phyloP scores from a whole-genome alignment of 2,113 vertebrate genomes.

The Stegostoma tigrinum region DNA sequence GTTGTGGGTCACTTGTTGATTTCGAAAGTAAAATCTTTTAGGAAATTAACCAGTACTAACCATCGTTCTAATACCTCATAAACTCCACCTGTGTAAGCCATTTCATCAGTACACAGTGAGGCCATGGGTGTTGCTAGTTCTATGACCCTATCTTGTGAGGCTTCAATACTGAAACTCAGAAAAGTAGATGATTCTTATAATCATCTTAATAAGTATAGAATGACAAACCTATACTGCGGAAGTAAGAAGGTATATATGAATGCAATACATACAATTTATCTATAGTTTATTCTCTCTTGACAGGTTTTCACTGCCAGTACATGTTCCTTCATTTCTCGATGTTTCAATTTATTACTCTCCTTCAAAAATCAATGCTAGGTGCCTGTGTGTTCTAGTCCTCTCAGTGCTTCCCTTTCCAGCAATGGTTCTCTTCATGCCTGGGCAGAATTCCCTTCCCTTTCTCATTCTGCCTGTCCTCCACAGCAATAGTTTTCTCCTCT shows the following conservation, averaged over 20 bases:
- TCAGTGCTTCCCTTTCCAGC: neutral
- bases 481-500: neutral
- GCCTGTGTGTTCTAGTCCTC: neutral
- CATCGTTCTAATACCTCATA: neutral
- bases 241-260: neutral
- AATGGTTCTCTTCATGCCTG: no score
- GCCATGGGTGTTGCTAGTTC: neutral
- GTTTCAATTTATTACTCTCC: neutral
- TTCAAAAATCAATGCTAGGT: neutral
- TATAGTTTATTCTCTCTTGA: neutral
- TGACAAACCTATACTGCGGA: neutral
- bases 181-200: neutral
- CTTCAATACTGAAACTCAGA: neutral
- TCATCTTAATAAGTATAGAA: neutral
- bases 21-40: conserved; percentile 23
- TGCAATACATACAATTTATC: neutral
- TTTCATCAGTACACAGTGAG: neutral
- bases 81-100: neutral
- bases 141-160: neutral
- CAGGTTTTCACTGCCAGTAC: neutral
- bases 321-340: neutral
- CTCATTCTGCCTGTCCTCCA: no score
- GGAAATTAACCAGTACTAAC: neutral
- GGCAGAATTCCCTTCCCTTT: no score
- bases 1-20: conserved; percentile 7